Base-by-base conservation (phyloP, 2,797 vertebrate species). In the Phrynocephalus guinanensis region DNA sequence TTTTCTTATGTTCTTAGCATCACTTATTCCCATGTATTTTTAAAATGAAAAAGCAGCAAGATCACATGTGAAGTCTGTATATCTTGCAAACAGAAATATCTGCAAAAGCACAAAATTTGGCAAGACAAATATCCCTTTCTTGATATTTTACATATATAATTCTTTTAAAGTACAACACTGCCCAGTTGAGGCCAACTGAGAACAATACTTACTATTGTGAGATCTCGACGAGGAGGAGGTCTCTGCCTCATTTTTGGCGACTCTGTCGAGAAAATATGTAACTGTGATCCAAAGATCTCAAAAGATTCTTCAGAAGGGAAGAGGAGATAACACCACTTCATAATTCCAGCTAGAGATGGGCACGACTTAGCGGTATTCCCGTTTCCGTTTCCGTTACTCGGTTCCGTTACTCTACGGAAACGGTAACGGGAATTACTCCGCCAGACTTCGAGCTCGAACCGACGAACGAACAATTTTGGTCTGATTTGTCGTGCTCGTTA, bases 161-260 rank as follows among this genome's bases (percentile, higher is more conserved):
- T 75, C 50, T 13, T 0, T 22, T 9, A 67, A 83, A 87, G 30
- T 79, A 81, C 79, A 28, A 77, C 1, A 15, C 10, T 33, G n/a
- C n/a, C 26, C 28, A 87, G 6, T 6, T 67, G 30, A 68, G 76
- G 5, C 5, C 44, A 76, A 30, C 4, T 38, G 68, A 44, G 56
- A 56, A 16, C 26, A 48, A 76, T 70, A 97, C 98, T 98, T 97
- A 99, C 99, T 91, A 99, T 99, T 90, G 98, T 98, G 86, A 99
- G 98, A 94, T 99, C 99, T 93, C 99, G 97, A 78, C 99, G 98
- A 91, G 99, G 99, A 91, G 99, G 99, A 30, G 98, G 99, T 95
- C 99, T 97, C 94, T 99, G 99, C 94, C 99, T 97, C 90, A 96
- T 96, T 94, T 97, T 98, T 76, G 97, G 97, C 5, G 97, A 97